Evolutionary conservation across 1,140 invertebrate genomes (phyloP).

Genomic region (Phortica variegata): DNA sequence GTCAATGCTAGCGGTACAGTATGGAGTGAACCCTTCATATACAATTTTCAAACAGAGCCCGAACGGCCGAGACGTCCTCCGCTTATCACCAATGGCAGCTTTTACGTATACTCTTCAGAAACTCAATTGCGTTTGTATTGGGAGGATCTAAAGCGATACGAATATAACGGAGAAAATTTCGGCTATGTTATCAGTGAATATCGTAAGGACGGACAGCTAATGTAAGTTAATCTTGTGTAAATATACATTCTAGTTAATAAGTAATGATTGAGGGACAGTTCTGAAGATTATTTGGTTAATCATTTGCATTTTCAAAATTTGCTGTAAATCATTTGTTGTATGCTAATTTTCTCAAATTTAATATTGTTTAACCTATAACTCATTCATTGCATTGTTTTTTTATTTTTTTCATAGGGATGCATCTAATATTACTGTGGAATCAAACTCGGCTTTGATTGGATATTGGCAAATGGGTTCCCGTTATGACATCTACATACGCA

Average conservation of each 20-base stretch:
- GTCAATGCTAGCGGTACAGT: conserved; percentile 32
- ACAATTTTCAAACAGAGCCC: conserved; percentile 24
- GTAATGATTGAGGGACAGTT: no score
- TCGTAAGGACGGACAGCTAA: conserved; percentile 21
- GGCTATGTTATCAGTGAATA: conserved; percentile 34
- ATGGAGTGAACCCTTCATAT: conserved; percentile 31
- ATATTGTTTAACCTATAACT: not conserved
- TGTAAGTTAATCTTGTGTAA: conserved; percentile 20
- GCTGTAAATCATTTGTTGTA: not conserved
- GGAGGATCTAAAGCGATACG: conserved; percentile 34
- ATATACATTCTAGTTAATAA: no score
- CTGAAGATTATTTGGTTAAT: no score
- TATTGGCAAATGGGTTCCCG: conserved; percentile 25
- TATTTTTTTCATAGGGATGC: conserved; percentile 15
- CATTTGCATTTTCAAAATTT: not conserved
- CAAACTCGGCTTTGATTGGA: conserved; percentile 31
- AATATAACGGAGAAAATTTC: conserved; percentile 33
- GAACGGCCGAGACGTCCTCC: conserved; percentile 33
- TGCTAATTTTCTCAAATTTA: not conserved
- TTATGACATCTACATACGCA: conserved; percentile 36
- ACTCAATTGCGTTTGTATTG: conserved; percentile 31
- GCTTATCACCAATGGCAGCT: conserved; percentile 35
- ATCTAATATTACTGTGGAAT: conserved; percentile 19
- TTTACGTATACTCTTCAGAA: conserved; percentile 37
- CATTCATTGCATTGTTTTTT: not conserved